Evolutionary conservation across 2,797 vertebrate genomes (phyloP).

Genomic region (Glyptemys insculpta): DNA sequence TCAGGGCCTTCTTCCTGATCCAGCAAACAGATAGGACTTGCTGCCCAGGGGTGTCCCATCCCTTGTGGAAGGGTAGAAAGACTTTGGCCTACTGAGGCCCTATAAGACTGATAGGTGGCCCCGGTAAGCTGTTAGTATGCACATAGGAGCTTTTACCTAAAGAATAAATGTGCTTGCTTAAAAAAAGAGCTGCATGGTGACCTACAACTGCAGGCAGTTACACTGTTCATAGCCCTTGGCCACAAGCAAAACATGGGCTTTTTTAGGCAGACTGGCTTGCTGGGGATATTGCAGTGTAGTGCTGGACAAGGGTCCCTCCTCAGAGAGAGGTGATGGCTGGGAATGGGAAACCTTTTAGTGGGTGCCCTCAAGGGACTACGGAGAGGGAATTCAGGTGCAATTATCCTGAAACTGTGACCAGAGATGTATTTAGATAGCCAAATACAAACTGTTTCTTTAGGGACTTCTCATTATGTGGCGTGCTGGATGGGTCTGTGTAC

Average conservation of each 20-base stretch:
- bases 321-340: not conserved
- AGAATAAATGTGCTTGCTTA: not conserved
- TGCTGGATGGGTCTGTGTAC: not conserved
- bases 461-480: conserved; percentile 30
- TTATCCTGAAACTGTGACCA: not conserved
- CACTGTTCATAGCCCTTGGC: not conserved
- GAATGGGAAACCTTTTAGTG: not conserved
- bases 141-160: not conserved
- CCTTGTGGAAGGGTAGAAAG: not conserved
- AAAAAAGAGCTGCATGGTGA: not conserved
- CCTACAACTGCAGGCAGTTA: not conserved
- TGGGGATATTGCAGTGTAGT: not conserved
- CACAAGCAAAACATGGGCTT: not conserved
- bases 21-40: not conserved
- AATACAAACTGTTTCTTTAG: not conserved
- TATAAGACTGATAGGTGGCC: not conserved
- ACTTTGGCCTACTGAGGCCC: not conserved
- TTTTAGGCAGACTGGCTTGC: not conserved
- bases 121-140: not conserved
- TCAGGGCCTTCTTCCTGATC: not conserved
- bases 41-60: not conserved
- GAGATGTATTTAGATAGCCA: not conserved
- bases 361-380: not conserved
- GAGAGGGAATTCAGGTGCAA: not conserved
- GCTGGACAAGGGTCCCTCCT: not conserved